Conservation (phyloP, 2,797 vertebrate species). For the Spondyliosoma cantharus region DNA sequence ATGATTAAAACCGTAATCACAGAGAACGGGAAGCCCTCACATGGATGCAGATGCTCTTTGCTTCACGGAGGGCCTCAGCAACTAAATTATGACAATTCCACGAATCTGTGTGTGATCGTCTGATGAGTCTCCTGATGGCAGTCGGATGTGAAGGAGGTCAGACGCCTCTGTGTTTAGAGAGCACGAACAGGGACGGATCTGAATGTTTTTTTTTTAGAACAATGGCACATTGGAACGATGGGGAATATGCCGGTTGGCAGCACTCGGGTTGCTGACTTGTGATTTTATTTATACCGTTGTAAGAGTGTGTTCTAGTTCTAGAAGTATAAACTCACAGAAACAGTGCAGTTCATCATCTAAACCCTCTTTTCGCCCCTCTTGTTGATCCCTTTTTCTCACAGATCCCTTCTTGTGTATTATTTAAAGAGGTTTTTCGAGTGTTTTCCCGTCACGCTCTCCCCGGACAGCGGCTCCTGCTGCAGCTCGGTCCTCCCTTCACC, state of each 20-base stretch:
- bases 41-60: not conserved
- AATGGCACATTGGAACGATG: constrained; percentile 21
- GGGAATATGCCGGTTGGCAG: constrained; percentile 7
- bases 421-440: constrained; percentile 30
- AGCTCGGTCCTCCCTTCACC: constrained; percentile 56
- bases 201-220: constrained; percentile 19
- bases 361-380: too few relatives aligned
- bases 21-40: not conserved
- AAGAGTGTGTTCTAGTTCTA: not conserved
- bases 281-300: constrained; percentile 11
- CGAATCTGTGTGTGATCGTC: constrained; percentile 21
- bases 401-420: constrained; percentile 43
- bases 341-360: not conserved
- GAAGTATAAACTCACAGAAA: too few relatives aligned
- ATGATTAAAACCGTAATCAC: not conserved
- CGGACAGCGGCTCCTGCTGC: constrained; percentile 27
- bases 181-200: not conserved
- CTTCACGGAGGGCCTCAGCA: constrained; percentile 1
- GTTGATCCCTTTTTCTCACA: not conserved
- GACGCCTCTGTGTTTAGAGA: not conserved
- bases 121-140: not conserved
- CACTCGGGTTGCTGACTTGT: constrained; percentile 17
- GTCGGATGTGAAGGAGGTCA: constrained; percentile 21
- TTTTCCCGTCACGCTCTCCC: constrained; percentile 41
- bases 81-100: constrained; percentile 23